A percentile compares a stretch with the other conserved stretches of the same genome.
Evolutionary conservation across 2,797 vertebrate species (phyloP).

Genomic region (Nannoperca australis): DNA sequence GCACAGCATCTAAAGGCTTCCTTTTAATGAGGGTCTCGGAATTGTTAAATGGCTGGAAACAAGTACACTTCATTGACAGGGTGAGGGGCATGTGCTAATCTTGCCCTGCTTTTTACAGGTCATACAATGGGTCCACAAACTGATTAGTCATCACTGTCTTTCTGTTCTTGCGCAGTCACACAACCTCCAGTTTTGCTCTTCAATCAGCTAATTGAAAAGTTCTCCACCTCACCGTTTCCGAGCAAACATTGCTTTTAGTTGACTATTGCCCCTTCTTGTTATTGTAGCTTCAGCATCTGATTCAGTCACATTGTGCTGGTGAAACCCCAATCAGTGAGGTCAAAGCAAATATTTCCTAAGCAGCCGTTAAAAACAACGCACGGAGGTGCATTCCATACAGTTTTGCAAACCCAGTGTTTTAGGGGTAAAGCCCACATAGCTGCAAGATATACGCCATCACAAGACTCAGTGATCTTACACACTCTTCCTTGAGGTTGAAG

Average conservation of each 20-base stretch:
- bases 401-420: background rate
- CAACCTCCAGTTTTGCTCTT: background rate
- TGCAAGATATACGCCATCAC: too few relatives aligned
- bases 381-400: background rate
- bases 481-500: background rate
- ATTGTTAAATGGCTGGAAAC: background rate
- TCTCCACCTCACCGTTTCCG: background rate
- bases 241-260: background rate
- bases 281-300: background rate
- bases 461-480: background rate
- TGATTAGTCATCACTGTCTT: constrained; percentile 23
- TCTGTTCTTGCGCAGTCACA: background rate
- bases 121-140: constrained; percentile 3
- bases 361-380: background rate
- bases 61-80: background rate
- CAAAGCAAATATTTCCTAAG: background rate
- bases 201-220: background rate
- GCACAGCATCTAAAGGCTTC: background rate
- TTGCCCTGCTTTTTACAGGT: constrained; percentile 14
- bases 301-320: background rate
- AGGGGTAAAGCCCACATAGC: background rate
- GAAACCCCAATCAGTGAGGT: background rate
- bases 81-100: background rate
- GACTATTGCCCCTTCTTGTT: background rate
- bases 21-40: background rate